These are phyloP conservation scores for Conops quadrifasciatus DNA, from an alignment of 2,888 invertebrate species.

Conservation along the genomic window DNA sequence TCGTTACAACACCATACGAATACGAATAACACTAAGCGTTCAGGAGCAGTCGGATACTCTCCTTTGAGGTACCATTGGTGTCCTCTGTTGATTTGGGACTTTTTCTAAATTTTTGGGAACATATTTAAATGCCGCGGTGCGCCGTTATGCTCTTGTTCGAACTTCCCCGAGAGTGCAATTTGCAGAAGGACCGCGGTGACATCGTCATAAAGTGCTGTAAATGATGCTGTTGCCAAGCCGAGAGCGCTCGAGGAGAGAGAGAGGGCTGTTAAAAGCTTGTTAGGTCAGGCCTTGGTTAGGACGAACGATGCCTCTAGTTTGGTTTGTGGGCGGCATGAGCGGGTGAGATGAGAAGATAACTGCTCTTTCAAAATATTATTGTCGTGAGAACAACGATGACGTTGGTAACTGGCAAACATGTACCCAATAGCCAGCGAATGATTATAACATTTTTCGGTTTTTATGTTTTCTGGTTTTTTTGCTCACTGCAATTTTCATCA, in stretches of 20 bases:
- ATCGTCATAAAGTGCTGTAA: conserved; percentile 3
- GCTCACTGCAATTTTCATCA: conserved; percentile 25
- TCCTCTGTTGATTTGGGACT: background rate
- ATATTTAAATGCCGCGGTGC: background rate
- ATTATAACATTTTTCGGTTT: conserved; percentile 2
- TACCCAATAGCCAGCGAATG: conserved; percentile 18
- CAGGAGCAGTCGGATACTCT: too few species aligned
- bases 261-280: background rate
- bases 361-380: too few species aligned
- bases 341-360: background rate
- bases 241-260: background rate
- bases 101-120: background rate
- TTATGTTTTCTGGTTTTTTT: conserved; percentile 2
- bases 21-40: too few species aligned
- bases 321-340: background rate
- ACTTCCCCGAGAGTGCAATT: conserved; percentile 24
- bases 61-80: too few species aligned
- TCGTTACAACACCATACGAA: too few species aligned
- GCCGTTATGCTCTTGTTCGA: conserved; percentile 13
- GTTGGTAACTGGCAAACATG: conserved; percentile 1
- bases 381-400: background rate
- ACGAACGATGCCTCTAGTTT: background rate
- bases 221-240: background rate
- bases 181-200: conserved; percentile 1
- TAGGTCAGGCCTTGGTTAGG: too few species aligned